Evolutionary conservation across 2,888 invertebrate genomes (phyloP).

Genomic region (Syrphus vitripennis): DNA sequence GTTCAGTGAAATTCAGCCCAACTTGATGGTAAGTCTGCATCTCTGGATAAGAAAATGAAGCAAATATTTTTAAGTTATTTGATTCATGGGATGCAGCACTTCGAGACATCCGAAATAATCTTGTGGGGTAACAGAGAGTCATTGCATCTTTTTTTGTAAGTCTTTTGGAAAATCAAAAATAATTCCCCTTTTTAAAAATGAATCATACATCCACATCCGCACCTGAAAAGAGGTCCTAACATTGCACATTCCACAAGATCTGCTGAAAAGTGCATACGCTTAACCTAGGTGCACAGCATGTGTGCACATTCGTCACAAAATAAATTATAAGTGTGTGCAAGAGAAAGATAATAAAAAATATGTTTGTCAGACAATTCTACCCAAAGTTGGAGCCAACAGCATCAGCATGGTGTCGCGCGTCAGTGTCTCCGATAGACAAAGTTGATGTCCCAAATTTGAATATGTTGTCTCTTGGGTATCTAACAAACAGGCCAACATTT

Average conservation of each 20-base stretch:
- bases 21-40: too few relatives aligned
- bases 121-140: too few relatives aligned
- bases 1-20: too few relatives aligned
- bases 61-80: too few relatives aligned
- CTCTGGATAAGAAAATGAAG: too few relatives aligned
- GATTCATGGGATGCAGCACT: too few relatives aligned
- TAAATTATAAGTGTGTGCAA: not conserved
- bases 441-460: slow-evolving; percentile 44
- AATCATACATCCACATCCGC: not conserved
- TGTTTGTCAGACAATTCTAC: slow-evolving; percentile 28
- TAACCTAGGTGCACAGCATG: slow-evolving; percentile 51
- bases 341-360: slow-evolving; percentile 39
- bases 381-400: slow-evolving; percentile 53
- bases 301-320: slow-evolving; percentile 44
- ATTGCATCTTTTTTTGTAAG: too few relatives aligned
- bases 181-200: too few relatives aligned
- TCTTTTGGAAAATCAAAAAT: too few relatives aligned
- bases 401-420: slow-evolving; percentile 55
- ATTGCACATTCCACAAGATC: not conserved
- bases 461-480: not conserved
- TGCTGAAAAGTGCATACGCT: slow-evolving; percentile 30
- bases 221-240: not conserved
- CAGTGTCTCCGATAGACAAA: slow-evolving; percentile 11
- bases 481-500: not conserved
- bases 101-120: too few relatives aligned